Conservation (phyloP, 2,888 invertebrate species). For the Tenthredo amoena region DNA sequence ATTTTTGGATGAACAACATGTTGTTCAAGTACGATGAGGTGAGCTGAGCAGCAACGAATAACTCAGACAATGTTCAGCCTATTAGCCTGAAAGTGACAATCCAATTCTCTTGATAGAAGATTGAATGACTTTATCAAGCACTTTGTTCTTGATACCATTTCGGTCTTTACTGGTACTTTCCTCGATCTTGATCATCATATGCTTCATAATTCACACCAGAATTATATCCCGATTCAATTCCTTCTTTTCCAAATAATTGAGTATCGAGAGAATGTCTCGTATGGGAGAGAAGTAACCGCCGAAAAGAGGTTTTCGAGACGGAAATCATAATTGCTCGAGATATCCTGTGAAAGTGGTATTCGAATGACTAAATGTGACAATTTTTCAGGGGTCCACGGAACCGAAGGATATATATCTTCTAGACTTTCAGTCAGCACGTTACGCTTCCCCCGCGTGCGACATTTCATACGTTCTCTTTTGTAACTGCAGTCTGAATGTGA, state of each 20-base stretch:
- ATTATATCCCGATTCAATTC: too few relatives aligned
- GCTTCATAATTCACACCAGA: too few relatives aligned
- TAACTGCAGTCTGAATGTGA: constrained; percentile 66
- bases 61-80: too few relatives aligned
- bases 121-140: too few relatives aligned
- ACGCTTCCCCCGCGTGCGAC: constrained; percentile 67
- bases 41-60: neutral
- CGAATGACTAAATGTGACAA: neutral
- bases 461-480: constrained; percentile 72
- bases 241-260: neutral
- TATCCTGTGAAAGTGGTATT: neutral
- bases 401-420: constrained; percentile 60
- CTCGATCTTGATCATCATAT: too few relatives aligned
- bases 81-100: too few relatives aligned
- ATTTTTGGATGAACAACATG: constrained; percentile 64
- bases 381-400: constrained; percentile 56
- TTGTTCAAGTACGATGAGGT: constrained; percentile 64
- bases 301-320: too few relatives aligned
- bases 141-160: too few relatives aligned
- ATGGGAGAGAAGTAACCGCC: too few relatives aligned
- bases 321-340: too few relatives aligned
- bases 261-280: neutral
- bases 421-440: constrained; percentile 64
- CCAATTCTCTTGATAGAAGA: too few relatives aligned
- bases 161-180: too few relatives aligned